Conservation (phyloP, 2,113 vertebrate species). For the Vombatus ursinus region DNA sequence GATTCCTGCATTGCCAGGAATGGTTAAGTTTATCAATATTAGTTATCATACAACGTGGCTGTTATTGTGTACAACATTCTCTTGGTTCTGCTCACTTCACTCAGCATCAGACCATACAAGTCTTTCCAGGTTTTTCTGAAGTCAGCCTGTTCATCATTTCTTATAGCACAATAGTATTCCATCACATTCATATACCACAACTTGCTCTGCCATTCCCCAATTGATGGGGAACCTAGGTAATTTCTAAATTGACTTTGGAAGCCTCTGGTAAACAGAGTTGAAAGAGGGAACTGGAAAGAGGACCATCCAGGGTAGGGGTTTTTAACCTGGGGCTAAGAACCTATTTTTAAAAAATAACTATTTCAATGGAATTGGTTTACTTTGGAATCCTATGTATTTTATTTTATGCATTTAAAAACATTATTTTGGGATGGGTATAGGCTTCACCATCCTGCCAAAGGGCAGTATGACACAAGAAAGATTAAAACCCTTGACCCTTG, state of each 20-base stretch:
- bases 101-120: no score
- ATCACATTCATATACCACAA: no score
- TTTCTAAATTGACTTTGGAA: neutral
- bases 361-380: neutral
- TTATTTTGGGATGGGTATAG: neutral
- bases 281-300: neutral
- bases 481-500: neutral
- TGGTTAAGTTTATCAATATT: no score
- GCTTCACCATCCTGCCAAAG: neutral
- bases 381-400: neutral
- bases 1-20: no score
- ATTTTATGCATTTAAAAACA: neutral
- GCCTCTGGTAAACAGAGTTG: neutral
- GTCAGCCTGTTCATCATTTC: no score
- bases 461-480: neutral
- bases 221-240: neutral
- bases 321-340: neutral
- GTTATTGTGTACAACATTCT: no score
- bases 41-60: no score
- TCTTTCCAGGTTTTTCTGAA: no score
- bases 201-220: no score
- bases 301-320: neutral
- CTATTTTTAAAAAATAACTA: neutral
- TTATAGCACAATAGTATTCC: no score
- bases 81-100: no score